Evolutionary conservation across 2,888 invertebrate species (phyloP), one percentile per base, ranked within the genome.

Genomic region (Ochropleura plecta): DNA sequence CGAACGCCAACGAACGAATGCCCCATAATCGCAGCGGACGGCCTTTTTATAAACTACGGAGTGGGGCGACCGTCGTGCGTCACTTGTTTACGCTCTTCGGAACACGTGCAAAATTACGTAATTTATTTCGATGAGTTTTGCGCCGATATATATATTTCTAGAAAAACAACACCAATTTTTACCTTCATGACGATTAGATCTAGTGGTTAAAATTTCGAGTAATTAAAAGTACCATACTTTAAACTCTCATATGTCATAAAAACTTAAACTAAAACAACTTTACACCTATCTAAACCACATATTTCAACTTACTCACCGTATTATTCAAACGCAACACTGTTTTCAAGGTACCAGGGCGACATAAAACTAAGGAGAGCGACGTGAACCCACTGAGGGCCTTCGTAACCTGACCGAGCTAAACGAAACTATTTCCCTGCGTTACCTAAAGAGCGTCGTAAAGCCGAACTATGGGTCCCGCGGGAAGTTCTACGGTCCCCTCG

Each of bases 371-470:
- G 70, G 76, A 81, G 64, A 51, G 64, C 18, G 74, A 70, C 83
- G 78, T 75, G 81, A 81, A 74, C 70, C 74, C 75, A 85, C 79
- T 75, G 76, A 79, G 76, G 71, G 44, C 81, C 74, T 69, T 62
- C 81, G 82, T 84, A 79, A 81, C 83, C 79, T 73, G 79, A 82
- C 84, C 70, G 84, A 79, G 79, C 84, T 84, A 87, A 90, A 88
- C 90, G 89, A 88, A 91, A 91, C 90, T 92, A 90, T 90, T 91
- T 89, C 83, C 89, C 78, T 74, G 83, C 85, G 88, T 91, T 89
- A 90, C 90, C 90, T 89, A 91, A 90, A 88, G 86, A 84, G 85
- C 82, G 73, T 88, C 90, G 89, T 92, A 92, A 92, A 92, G 79
- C 84, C 83, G 62, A 76, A 79, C 76, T 85, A 90, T 86, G 86